These are phyloP conservation scores for Diglossa cyanea DNA, from an alignment of 2,797 vertebrate species.

Conservation along the genomic window DNA sequence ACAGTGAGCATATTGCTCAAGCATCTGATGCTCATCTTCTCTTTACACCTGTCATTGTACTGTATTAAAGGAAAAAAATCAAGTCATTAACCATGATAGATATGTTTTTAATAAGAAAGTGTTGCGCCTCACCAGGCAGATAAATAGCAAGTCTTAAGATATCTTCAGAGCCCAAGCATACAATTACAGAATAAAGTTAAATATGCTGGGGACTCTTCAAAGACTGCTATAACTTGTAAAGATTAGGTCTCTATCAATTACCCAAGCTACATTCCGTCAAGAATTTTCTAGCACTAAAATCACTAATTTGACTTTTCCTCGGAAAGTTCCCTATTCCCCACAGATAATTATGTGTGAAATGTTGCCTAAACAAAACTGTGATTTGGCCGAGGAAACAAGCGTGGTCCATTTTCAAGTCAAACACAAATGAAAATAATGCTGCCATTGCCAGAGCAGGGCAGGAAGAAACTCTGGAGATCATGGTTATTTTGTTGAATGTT, in stretches of 20 bases:
- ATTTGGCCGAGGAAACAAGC: constrained; percentile 8
- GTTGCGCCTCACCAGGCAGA: constrained; percentile 81
- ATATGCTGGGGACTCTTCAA: constrained; percentile 66
- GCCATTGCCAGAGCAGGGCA: not conserved
- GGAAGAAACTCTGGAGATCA: not conserved
- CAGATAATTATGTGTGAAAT: constrained; percentile 16
- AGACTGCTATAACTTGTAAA: constrained; percentile 62
- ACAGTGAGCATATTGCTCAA: constrained; percentile 80
- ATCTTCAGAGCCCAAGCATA: constrained; percentile 68
- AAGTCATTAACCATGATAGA: constrained; percentile 87
- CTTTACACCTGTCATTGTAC: constrained; percentile 82
- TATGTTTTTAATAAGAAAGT: constrained; percentile 86
- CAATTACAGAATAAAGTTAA: constrained; percentile 73
- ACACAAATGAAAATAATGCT: not conserved
- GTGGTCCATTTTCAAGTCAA: not conserved
- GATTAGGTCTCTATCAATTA: constrained; percentile 44
- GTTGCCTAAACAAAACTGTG: not conserved
- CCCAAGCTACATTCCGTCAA: constrained; percentile 32
- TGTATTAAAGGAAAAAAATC: constrained; percentile 78
- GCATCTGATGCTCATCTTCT: constrained; percentile 80
- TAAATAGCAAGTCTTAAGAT: constrained; percentile 80
- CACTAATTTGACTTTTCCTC: constrained; percentile 27
- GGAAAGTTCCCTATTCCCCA: constrained; percentile 2
- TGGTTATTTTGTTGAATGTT: not conserved
- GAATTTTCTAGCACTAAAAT: constrained; percentile 33